A percentile compares a stretch with the other conserved stretches of the same genome.
Evolutionary conservation across 2,113 vertebrate genomes (phyloP).

Genomic region (Passer montanus): DNA sequence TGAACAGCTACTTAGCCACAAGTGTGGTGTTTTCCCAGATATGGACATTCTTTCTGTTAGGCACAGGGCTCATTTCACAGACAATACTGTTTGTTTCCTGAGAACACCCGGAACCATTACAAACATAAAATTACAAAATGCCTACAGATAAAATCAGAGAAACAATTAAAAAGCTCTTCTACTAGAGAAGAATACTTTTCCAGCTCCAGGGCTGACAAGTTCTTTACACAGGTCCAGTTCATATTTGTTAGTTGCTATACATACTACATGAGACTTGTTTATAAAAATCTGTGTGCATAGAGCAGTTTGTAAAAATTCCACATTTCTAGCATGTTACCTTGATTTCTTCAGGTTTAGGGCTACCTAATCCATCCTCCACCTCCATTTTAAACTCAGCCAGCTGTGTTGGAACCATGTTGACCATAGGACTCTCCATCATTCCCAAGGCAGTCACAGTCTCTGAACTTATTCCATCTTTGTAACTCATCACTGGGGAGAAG

Average conservation of each 20-base stretch:
- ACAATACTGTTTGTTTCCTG: neutral
- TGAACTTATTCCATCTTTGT: slow-evolving; percentile 90
- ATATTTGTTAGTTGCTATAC: neutral
- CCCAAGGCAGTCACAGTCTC: slow-evolving; percentile 85
- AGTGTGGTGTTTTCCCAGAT: neutral
- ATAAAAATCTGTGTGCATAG: neutral
- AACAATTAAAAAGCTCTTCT: neutral
- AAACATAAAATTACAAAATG: neutral
- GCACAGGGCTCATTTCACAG: neutral
- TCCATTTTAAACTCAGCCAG: slow-evolving; percentile 90
- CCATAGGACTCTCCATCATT: slow-evolving; percentile 84
- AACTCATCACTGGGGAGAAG: slow-evolving; percentile 93
- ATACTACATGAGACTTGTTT: neutral
- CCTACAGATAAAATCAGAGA: neutral
- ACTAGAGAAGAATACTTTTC: neutral
- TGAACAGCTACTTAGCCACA: neutral
- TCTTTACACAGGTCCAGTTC: neutral
- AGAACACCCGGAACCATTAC: neutral
- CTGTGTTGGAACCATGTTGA: slow-evolving; percentile 78
- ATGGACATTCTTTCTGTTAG: neutral
- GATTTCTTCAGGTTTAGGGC: slow-evolving; percentile 91
- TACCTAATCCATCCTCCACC: slow-evolving; percentile 88
- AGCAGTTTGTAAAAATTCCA: neutral
- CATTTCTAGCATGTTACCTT: slow-evolving; percentile 77
- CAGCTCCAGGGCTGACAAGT: neutral